Evolutionary conservation across 2,888 invertebrate genomes (phyloP).

Genomic region (Nipponacmea schrenckii): DNA sequence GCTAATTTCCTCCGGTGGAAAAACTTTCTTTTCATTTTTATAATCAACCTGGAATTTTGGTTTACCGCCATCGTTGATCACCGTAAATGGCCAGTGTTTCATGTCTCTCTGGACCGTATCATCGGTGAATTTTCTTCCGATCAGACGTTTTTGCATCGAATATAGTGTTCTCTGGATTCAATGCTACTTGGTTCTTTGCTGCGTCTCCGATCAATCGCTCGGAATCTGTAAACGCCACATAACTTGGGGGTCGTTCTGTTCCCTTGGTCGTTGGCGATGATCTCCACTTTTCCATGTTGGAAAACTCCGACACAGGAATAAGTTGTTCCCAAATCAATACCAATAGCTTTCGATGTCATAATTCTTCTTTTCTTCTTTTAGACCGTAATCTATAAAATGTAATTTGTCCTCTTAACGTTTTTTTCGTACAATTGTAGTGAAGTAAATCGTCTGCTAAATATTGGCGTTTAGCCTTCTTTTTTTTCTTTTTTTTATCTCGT

Average conservation of each 20-base stretch:
- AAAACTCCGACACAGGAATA: constrained; percentile 73
- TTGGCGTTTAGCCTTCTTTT: too few relatives aligned
- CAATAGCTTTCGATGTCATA: constrained; percentile 72
- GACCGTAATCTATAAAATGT: too few relatives aligned
- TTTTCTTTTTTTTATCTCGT: too few relatives aligned
- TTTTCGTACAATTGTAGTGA: too few relatives aligned
- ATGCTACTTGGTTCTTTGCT: constrained; percentile 70
- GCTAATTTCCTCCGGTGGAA: constrained; percentile 88
- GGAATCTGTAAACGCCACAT: constrained; percentile 77
- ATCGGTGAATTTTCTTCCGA: constrained; percentile 53
- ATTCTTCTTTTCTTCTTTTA: background rate
- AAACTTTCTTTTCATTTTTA: constrained; percentile 85
- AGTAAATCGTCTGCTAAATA: too few relatives aligned
- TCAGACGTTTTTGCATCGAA: constrained; percentile 65
- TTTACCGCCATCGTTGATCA: constrained; percentile 46
- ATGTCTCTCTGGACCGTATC: constrained; percentile 48
- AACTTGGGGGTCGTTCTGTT: constrained; percentile 80
- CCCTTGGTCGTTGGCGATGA: constrained; percentile 72
- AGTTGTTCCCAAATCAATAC: constrained; percentile 89
- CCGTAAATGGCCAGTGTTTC: constrained; percentile 56
- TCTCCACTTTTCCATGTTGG: constrained; percentile 69
- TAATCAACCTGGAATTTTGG: constrained; percentile 58
- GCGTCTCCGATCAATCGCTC: constrained; percentile 69
- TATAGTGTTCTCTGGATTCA: constrained; percentile 81
- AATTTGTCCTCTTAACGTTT: too few relatives aligned